These are phyloP conservation scores for Enhydra lutris DNA, from an alignment of 2,113 vertebrate species.

Conservation along the genomic window DNA sequence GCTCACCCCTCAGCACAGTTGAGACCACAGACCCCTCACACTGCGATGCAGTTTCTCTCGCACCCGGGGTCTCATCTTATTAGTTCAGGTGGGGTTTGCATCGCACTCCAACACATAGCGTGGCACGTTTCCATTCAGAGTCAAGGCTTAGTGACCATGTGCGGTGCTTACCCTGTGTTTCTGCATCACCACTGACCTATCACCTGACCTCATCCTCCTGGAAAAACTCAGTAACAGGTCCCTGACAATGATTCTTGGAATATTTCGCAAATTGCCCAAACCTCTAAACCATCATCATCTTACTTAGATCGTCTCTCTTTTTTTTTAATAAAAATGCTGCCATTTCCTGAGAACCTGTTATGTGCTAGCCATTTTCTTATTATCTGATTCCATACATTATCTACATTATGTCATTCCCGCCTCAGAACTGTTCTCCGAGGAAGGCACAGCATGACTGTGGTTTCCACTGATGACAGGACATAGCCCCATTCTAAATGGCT, in stretches of 20 bases:
- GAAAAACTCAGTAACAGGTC: not conserved
- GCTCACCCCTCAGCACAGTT: not conserved
- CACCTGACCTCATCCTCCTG: not conserved
- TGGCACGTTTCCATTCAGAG: not conserved
- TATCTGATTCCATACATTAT: not conserved
- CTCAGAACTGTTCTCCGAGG: not conserved
- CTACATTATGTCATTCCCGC: not conserved
- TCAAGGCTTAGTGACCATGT: rapidly evolving
- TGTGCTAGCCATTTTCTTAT: no score
- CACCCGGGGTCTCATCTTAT: not conserved
- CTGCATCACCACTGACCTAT: not conserved
- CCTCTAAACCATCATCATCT: not conserved
- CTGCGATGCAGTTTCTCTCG: not conserved
- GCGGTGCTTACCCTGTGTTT: no score
- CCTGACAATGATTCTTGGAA: not conserved
- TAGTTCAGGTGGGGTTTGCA: not conserved
- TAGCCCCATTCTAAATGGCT: not conserved
- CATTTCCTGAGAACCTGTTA: not conserved
- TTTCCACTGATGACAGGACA: not conserved
- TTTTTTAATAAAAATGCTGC: not conserved
- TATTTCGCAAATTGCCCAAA: not conserved
- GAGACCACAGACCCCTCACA: no score
- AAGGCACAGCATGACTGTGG: not conserved
- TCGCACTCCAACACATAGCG: no score
- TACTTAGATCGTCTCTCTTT: not conserved